A percentile compares a stretch with the other conserved stretches of the same genome.
Conservation (phyloP, 2,888 invertebrate species). For the Hypselothyrea guttata region DNA sequence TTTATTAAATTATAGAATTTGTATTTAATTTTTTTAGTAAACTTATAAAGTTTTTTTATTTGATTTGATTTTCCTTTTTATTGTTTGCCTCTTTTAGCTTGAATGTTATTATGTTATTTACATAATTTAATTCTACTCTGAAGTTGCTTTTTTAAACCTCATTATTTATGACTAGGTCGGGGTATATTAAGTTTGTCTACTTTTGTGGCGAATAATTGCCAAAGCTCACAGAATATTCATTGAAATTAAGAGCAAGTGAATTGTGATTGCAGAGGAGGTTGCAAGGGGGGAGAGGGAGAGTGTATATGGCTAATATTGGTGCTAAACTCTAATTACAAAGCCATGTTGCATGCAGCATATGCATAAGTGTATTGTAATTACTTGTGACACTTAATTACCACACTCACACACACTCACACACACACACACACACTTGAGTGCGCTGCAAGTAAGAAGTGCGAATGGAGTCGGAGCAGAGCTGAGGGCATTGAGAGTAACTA, state of each 20-base stretch:
- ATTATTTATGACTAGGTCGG: too few relatives aligned
- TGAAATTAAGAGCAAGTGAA: constrained; percentile 52
- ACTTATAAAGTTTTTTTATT: too few relatives aligned
- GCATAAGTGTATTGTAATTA: constrained; percentile 78
- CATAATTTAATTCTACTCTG: too few relatives aligned
- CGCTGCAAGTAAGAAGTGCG: too few relatives aligned
- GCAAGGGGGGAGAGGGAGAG: constrained; percentile 11
- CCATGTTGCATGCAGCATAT: constrained; percentile 60
- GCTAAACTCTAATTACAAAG: constrained; percentile 76
- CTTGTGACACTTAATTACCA: constrained; percentile 77
- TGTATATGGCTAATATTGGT: constrained; percentile 40
- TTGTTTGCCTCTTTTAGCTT: too few relatives aligned
- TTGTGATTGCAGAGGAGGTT: constrained; percentile 17
- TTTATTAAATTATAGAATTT: too few relatives aligned
- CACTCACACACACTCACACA: constrained; percentile 35
- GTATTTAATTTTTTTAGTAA: too few relatives aligned
- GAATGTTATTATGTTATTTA: too few relatives aligned
- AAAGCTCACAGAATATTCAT: constrained; percentile 62
- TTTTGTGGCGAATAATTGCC: constrained; percentile 58
- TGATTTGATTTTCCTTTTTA: too few relatives aligned
- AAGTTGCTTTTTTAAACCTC: too few relatives aligned
- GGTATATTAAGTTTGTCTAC: background rate
- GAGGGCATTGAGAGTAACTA: constrained; percentile 59
- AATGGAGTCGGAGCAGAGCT: constrained; percentile 9
- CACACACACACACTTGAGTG: too few relatives aligned